Conservation (phyloP, 2,797 vertebrate species). For the Gallinago stenura region DNA sequence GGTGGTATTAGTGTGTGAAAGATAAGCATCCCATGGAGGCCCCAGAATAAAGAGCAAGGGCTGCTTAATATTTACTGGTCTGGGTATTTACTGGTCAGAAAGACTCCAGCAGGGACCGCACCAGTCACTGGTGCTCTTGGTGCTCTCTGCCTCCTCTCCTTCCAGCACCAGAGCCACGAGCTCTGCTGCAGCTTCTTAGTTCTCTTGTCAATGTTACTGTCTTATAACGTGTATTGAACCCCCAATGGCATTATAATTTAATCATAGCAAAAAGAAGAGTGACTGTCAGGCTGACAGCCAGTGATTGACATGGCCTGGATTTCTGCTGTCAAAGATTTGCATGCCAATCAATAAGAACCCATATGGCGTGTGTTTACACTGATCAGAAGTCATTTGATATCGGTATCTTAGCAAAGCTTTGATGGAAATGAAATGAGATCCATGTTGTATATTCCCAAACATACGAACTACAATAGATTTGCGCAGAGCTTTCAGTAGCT, state of each 20-base stretch:
- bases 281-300: constrained; percentile 14
- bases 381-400: constrained; percentile 26
- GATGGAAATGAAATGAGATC: constrained; percentile 47
- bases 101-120: fast-evolving
- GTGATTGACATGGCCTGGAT: constrained; percentile 18
- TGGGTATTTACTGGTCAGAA: neutral
- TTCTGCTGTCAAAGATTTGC: constrained; percentile 67
- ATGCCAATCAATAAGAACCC: constrained; percentile 45
- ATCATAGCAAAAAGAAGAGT: constrained; percentile 25
- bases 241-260: neutral
- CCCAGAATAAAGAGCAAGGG: neutral
- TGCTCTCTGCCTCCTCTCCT: neutral
- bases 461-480: neutral
- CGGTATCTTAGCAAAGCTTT: constrained; percentile 56
- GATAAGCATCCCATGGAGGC: neutral
- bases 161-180: neutral
- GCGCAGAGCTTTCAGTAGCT: neutral
- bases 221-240: neutral
- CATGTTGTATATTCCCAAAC: neutral
- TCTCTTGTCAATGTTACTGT: neutral
- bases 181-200: neutral
- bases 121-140: neutral
- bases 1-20: neutral
- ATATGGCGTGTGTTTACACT: constrained; percentile 60
- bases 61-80: neutral